A percentile compares a stretch with the other conserved stretches of the same genome.
phyloP scores from a whole-genome alignment of 2,797 vertebrate genomes.

The Parambassis ranga region DNA sequence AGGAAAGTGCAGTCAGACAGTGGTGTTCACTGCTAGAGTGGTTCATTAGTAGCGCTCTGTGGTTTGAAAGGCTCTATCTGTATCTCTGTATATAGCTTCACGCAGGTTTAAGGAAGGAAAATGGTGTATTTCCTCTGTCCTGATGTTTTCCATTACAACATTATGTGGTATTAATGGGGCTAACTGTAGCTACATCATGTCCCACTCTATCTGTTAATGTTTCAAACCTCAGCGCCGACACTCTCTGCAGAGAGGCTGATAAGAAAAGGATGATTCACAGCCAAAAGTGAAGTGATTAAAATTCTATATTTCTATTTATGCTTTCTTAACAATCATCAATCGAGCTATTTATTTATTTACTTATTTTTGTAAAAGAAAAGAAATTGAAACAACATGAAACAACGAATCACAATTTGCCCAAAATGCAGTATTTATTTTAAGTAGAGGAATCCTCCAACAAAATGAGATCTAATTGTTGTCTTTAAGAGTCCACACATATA shows the following conservation, averaged over 20 bases:
- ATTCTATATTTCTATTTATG: no score
- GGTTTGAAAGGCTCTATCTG: constrained; percentile 13
- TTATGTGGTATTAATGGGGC: neutral
- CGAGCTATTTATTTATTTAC: no score
- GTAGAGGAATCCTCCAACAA: neutral
- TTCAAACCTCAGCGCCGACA: neutral
- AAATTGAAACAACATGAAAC: no score
- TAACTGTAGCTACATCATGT: no score
- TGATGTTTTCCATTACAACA: neutral
- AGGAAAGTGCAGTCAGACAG: neutral
- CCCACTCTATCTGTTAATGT: neutral
- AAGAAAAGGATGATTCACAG: no score
- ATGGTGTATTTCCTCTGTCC: neutral
- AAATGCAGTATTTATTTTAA: no score
- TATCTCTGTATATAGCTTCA: neutral
- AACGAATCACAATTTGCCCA: no score
- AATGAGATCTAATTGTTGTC: constrained; percentile 6
- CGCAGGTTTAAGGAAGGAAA: neutral
- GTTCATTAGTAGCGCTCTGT: neutral
- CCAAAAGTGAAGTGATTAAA: no score
- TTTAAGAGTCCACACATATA: no score
- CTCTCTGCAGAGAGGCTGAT: no score
- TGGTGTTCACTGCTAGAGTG: neutral
- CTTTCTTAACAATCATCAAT: no score
- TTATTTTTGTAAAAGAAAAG: no score